phyloP scores from a whole-genome alignment of 2,888 invertebrate genomes.

The Cheilosia urbana region DNA sequence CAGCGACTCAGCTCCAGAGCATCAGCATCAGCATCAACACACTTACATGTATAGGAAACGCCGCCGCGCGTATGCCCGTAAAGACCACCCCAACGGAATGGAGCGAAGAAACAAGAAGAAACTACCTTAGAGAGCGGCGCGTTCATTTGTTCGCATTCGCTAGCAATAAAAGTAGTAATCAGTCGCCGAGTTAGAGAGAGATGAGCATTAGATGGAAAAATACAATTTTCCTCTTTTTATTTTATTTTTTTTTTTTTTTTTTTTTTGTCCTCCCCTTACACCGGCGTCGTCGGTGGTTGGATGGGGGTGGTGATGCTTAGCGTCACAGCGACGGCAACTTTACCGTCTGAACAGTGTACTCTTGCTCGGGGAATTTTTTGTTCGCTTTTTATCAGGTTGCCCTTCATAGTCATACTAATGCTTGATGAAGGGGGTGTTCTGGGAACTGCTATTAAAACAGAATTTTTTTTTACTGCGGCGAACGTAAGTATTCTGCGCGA shows the following conservation, averaged over 20 bases:
- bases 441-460: conserved; percentile 34
- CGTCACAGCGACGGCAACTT: conserved; percentile 61
- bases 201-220: conserved; percentile 81
- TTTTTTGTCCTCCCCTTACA: conserved; percentile 7
- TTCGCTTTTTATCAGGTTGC: conserved; percentile 33
- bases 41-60: conserved; percentile 20
- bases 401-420: conserved; percentile 36
- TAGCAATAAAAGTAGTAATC: conserved; percentile 84
- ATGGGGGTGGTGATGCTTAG: conserved; percentile 43
- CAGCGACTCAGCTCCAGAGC: no score
- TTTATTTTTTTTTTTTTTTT: conserved; percentile 11
- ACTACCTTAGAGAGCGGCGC: conserved; percentile 79
- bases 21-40: conserved; percentile 10
- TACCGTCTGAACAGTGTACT: conserved; percentile 55
- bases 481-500: conserved; percentile 38
- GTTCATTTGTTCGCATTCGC: conserved; percentile 78
- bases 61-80: conserved; percentile 58
- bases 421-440: conserved; percentile 1
- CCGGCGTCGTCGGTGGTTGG: background rate
- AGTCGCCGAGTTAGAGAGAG: conserved; percentile 84
- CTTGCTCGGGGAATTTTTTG: conserved; percentile 37
- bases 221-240: conserved; percentile 55
- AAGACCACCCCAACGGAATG: conserved; percentile 70
- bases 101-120: conserved; percentile 74
- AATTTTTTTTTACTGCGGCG: conserved; percentile 18